Conservation (phyloP, 2,797 vertebrate genomes). For the Oreonectes daqikongensis region DNA sequence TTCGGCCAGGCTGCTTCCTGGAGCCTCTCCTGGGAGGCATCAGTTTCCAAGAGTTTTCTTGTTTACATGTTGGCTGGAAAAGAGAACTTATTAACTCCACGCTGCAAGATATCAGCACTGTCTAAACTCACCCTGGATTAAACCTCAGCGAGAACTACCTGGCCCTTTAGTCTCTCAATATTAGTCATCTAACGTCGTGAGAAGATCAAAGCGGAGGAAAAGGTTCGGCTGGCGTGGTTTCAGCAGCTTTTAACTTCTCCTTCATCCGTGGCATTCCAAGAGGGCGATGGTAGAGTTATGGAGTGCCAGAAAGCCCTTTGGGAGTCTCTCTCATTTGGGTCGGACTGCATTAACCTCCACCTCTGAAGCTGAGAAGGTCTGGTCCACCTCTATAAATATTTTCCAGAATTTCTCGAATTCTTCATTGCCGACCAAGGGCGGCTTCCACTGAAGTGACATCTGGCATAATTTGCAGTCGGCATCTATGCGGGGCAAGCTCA, state of each 20-base stretch:
- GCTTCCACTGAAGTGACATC: conserved; percentile 72
- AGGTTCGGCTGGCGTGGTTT: conserved; percentile 26
- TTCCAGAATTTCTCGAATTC: conserved; percentile 77
- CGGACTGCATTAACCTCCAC: conserved; percentile 68
- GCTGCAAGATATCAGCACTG: conserved; percentile 9
- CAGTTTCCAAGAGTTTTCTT: conserved; percentile 11
- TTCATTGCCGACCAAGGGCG: conserved; percentile 64
- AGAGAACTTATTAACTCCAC: conserved; percentile 3
- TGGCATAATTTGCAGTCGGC: conserved; percentile 71
- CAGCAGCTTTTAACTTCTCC: conserved; percentile 38
- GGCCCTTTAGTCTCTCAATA: background rate
- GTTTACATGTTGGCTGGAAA: conserved; percentile 29
- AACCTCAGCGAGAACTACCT: conserved; percentile 23
- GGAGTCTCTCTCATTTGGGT: conserved; percentile 64
- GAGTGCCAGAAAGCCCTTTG: conserved; percentile 43
- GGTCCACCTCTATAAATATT: conserved; percentile 75
- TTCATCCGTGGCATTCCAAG: conserved; percentile 49
- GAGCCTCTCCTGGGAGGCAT: conserved; percentile 11
- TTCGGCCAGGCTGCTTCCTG: conserved; percentile 11
- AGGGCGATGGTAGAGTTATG: conserved; percentile 41
- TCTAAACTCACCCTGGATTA: conserved; percentile 14
- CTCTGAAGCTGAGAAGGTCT: conserved; percentile 67
- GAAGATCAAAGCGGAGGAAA: conserved; percentile 50
- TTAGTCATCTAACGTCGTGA: conserved; percentile 18
- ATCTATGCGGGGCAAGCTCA: conserved; percentile 64